A percentile compares a stretch with the other conserved stretches of the same genome.
These are phyloP conservation scores for Leucoraja ocellata DNA, from an alignment of 2,797 vertebrate species.

Conservation along the genomic window DNA sequence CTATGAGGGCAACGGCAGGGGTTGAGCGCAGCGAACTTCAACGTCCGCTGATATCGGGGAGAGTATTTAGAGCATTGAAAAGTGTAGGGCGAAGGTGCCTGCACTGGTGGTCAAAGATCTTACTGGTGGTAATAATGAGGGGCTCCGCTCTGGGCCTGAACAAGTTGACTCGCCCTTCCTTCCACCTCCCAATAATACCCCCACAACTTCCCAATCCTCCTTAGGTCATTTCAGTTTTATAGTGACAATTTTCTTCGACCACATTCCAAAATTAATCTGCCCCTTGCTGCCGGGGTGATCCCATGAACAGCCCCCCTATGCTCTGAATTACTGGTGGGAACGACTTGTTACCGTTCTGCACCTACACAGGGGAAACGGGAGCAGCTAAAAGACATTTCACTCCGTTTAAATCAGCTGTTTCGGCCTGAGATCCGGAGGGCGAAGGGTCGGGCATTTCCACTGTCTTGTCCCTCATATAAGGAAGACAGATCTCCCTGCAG, in stretches of 20 bases:
- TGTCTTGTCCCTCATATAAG: not conserved
- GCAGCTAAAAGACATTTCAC: not conserved
- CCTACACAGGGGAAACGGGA: not conserved
- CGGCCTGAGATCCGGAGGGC: not conserved
- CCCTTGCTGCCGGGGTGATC: not conserved
- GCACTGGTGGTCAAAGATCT: not conserved
- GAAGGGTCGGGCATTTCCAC: not conserved
- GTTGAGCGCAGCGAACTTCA: not conserved
- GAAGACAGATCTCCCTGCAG: slow-evolving; percentile 39
- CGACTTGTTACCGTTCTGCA: not conserved
- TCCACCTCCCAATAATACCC: not conserved
- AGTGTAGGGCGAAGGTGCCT: not conserved
- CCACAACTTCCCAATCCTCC: not conserved
- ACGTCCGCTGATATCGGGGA: not conserved
- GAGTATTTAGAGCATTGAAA: not conserved
- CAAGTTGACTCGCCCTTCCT: not conserved
- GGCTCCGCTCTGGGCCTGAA: not conserved
- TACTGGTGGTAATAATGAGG: not conserved
- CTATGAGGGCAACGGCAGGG: not conserved
- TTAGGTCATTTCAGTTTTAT: not conserved
- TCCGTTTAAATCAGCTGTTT: not conserved
- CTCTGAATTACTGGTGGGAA: not conserved
- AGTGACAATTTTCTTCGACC: not conserved
- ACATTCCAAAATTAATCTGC: not conserved
- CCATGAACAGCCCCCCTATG: not conserved